These are phyloP conservation scores for Brachionus rubens DNA, from an alignment of 1,140 invertebrate genomes.

Conservation along the genomic window DNA sequence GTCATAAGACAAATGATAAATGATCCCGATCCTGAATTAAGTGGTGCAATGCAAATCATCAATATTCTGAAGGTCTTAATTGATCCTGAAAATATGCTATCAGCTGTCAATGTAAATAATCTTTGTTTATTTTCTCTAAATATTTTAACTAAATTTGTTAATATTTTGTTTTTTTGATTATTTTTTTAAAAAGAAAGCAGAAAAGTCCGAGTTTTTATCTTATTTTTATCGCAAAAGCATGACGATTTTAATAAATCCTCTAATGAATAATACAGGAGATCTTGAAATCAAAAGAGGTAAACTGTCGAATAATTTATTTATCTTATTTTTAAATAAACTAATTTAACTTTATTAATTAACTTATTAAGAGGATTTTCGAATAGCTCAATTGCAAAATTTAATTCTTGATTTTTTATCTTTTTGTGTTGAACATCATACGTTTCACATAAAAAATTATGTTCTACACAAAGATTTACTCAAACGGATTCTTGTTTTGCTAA, in stretches of 20 bases:
- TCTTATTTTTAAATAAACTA: neutral
- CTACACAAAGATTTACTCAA: constrained; percentile 91
- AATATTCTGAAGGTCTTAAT: constrained; percentile 85
- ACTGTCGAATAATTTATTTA: neutral
- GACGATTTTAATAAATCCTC: constrained; percentile 82
- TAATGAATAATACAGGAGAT: constrained; percentile 81
- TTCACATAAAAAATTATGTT: constrained; percentile 97
- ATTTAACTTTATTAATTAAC: neutral
- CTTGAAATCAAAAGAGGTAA: constrained; percentile 72
- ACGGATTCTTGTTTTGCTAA: constrained; percentile 90
- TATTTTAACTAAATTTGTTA: neutral
- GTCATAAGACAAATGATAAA: constrained; percentile 89
- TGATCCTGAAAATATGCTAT: constrained; percentile 96
- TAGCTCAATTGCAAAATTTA: constrained; percentile 86
- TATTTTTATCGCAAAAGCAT: constrained; percentile 99
- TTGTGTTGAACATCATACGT: constrained; percentile 98
- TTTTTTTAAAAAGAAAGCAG: constrained; percentile 63
- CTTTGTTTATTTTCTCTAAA: neutral
- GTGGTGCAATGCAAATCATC: constrained; percentile 90
- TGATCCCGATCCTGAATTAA: constrained; percentile 75
- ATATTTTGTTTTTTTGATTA: constrained; percentile 31
- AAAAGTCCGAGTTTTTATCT: constrained; percentile 94
- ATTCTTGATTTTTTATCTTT: constrained; percentile 95
- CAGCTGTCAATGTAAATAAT: constrained; percentile 68
- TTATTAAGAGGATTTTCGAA: constrained; percentile 81